These are phyloP conservation scores for Asobara japonica DNA, from an alignment of 1,140 invertebrate species.

Conservation along the genomic window DNA sequence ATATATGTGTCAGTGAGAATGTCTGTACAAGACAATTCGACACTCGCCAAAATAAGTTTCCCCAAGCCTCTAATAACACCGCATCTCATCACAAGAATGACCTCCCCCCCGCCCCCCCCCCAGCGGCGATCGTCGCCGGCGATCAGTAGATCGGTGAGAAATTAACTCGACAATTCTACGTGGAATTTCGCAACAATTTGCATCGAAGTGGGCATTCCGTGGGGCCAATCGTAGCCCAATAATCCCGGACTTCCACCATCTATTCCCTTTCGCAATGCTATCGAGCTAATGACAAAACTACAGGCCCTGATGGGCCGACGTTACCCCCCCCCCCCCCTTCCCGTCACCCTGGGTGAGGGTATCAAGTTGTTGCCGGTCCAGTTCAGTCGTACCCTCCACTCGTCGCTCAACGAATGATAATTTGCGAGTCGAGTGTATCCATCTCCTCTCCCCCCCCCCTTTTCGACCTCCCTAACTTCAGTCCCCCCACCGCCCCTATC, in stretches of 20 bases:
- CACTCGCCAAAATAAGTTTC: background rate
- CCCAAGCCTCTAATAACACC: background rate
- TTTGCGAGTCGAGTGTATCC: slow-evolving; percentile 49
- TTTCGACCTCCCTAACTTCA: slow-evolving; percentile 39
- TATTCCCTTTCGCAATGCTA: slow-evolving; percentile 57
- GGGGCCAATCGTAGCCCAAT: slow-evolving; percentile 62
- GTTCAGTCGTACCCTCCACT: slow-evolving; percentile 57
- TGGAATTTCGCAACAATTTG: slow-evolving; percentile 50
- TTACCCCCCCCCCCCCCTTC: slow-evolving; percentile 5
- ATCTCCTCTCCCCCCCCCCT: slow-evolving; percentile 33
- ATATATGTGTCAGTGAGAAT: no score
- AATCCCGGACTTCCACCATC: slow-evolving; percentile 57
- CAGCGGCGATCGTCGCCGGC: background rate
- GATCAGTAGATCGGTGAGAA: slow-evolving; percentile 10
- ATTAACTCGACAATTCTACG: slow-evolving; percentile 32
- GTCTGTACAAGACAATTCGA: no score
- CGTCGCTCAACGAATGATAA: slow-evolving; percentile 61
- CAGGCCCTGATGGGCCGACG: slow-evolving; percentile 52
- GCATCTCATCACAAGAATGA: background rate
- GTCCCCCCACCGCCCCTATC: slow-evolving; percentile 35
- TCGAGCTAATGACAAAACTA: slow-evolving; percentile 68
- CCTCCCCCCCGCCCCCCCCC: background rate
- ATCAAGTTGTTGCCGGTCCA: slow-evolving; percentile 64
- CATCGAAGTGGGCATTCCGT: slow-evolving; percentile 55
- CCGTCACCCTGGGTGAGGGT: slow-evolving; percentile 48